A percentile compares a stretch with the other conserved stretches of the same genome.
phyloP scores from a whole-genome alignment of 2,888 invertebrate species.

The Eupithecia subumbrata region DNA sequence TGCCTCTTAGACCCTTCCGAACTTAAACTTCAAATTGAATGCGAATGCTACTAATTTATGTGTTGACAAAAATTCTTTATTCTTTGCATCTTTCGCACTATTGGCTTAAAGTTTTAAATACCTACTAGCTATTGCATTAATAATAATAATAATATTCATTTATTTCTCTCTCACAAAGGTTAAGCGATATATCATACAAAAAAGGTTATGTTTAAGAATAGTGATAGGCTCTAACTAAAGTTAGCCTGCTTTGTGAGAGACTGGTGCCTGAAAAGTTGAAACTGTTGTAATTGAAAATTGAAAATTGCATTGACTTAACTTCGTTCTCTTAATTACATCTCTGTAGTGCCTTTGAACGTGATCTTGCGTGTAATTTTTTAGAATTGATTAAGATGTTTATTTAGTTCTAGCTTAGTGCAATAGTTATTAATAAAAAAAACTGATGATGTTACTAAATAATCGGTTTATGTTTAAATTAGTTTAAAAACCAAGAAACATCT shows the following conservation, averaged over 20 bases:
- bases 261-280: too few species aligned
- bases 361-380: neutral
- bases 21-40: conserved; percentile 19
- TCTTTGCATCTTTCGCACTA: neutral
- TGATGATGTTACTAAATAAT: neutral
- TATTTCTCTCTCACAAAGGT: too few species aligned
- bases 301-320: neutral
- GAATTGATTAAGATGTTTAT: neutral
- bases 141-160: too few species aligned
- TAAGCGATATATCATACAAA: too few species aligned
- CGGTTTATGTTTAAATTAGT: neutral
- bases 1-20: neutral
- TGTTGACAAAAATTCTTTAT: neutral
- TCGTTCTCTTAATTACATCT: neutral
- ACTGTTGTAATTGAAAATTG: too few species aligned
- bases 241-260: too few species aligned
- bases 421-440: neutral
- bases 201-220: too few species aligned
- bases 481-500: neutral
- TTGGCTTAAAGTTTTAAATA: neutral
- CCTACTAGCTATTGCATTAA: neutral
- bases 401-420: neutral
- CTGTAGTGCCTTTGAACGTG: neutral
- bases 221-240: too few species aligned
- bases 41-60: conserved; percentile 22